phyloP scores from a whole-genome alignment of 2,797 vertebrate genomes.

The Fundulus diaphanus region DNA sequence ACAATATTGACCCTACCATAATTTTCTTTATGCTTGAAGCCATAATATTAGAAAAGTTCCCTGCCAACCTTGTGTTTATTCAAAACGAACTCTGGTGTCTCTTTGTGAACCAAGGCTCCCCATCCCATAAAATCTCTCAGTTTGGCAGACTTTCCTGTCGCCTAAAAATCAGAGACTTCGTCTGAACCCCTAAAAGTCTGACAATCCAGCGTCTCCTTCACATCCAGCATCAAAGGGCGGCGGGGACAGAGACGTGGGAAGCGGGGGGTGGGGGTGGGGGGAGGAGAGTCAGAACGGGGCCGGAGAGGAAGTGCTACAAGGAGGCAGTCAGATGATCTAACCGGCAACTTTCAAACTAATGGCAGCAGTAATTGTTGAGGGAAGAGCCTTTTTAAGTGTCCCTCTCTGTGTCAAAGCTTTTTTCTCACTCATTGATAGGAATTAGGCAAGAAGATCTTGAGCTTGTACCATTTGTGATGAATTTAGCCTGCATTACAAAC shows the following conservation, averaged over 20 bases:
- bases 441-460: neutral
- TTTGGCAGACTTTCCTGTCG: constrained; percentile 40
- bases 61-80: constrained; percentile 26
- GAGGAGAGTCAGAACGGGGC: neutral
- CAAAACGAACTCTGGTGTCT: constrained; percentile 36
- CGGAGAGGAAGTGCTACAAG: constrained; percentile 10
- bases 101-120: constrained; percentile 32
- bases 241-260: constrained; percentile 47
- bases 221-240: constrained; percentile 53
- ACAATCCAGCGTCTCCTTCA: constrained; percentile 35
- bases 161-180: constrained; percentile 34
- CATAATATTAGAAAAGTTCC: neutral
- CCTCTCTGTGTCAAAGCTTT: neutral
- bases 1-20: too few species aligned
- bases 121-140: constrained; percentile 20
- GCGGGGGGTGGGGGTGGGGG: constrained; percentile 2
- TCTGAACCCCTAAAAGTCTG: constrained; percentile 55
- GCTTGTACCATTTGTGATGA: neutral
- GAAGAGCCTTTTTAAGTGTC: constrained; percentile 1
- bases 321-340: constrained; percentile 23
- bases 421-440: neutral
- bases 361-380: constrained; percentile 11
- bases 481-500: neutral
- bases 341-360: constrained; percentile 16
- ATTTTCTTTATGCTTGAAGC: neutral